phyloP scores from a whole-genome alignment of 2,888 invertebrate genomes.

The Rhamnusium bicolor region DNA sequence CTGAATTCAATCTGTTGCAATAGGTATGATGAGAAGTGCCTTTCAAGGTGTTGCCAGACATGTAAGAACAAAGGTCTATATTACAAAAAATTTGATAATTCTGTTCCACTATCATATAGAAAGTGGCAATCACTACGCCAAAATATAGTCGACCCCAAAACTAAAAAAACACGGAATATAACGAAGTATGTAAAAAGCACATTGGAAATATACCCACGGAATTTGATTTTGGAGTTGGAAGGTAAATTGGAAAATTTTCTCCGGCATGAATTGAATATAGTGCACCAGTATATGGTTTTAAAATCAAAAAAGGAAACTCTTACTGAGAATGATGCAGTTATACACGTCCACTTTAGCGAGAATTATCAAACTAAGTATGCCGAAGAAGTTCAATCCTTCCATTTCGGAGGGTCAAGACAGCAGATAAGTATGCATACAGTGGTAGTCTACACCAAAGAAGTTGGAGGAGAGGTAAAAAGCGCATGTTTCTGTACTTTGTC shows the following conservation, averaged over 20 bases:
- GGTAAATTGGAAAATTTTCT: neutral
- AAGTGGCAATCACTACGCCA: neutral
- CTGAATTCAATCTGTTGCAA: neutral
- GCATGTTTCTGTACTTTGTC: neutral
- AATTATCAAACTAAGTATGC: conserved; percentile 18
- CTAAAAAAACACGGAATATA: neutral
- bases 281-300: neutral
- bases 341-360: conserved; percentile 12
- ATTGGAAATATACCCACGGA: neutral
- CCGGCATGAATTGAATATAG: neutral
- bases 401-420: conserved; percentile 14
- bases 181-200: neutral
- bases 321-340: neutral
- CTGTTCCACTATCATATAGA: neutral
- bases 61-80: neutral
- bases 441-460: neutral
- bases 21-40: neutral
- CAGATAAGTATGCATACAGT: conserved; percentile 20
- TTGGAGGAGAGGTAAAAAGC: neutral
- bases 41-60: neutral
- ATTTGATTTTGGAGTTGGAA: neutral
- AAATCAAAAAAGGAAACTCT: neutral
- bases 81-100: neutral
- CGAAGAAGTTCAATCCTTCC: conserved; percentile 8
- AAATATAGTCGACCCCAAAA: neutral